Evolutionary conservation across 2,888 invertebrate genomes (phyloP).

Genomic region (Muschampia plurimacula): DNA sequence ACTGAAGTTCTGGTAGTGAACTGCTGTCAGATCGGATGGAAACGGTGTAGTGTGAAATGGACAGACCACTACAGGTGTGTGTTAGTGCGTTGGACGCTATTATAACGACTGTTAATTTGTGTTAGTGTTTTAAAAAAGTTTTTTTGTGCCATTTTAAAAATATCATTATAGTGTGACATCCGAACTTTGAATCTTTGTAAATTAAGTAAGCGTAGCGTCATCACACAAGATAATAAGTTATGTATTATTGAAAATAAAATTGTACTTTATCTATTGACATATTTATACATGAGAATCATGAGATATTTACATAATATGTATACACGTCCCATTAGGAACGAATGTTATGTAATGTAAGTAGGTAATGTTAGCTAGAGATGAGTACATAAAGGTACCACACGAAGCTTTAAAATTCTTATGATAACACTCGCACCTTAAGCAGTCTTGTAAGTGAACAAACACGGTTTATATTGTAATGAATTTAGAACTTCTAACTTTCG

Average conservation of each 20-base stretch:
- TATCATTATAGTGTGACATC: constrained; percentile 83
- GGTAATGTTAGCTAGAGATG: constrained; percentile 81
- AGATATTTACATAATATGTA: constrained; percentile 85
- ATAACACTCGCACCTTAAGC: constrained; percentile 84
- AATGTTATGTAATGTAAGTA: constrained; percentile 82
- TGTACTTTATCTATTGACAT: constrained; percentile 82
- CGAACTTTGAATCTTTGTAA: constrained; percentile 84
- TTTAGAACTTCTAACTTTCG: constrained; percentile 51
- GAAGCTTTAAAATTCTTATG: constrained; percentile 86
- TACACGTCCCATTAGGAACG: constrained; percentile 86
- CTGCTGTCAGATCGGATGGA: constrained; percentile 50
- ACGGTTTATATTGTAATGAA: constrained; percentile 60
- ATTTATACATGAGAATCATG: constrained; percentile 83
- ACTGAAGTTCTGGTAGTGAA: constrained; percentile 54
- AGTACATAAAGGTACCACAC: constrained; percentile 82
- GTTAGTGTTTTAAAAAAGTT: constrained; percentile 85
- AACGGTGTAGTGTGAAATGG: constrained; percentile 56
- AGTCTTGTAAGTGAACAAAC: constrained; percentile 71
- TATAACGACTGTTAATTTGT: constrained; percentile 80
- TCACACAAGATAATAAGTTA: constrained; percentile 82
- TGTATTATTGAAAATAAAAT: constrained; percentile 74
- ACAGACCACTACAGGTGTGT: constrained; percentile 56
- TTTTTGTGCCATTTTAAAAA: constrained; percentile 85
- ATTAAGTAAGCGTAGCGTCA: constrained; percentile 78
- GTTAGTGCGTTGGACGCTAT: constrained; percentile 71